phyloP scores from a whole-genome alignment of 2,113 vertebrate genomes.

The Channa maculata region DNA sequence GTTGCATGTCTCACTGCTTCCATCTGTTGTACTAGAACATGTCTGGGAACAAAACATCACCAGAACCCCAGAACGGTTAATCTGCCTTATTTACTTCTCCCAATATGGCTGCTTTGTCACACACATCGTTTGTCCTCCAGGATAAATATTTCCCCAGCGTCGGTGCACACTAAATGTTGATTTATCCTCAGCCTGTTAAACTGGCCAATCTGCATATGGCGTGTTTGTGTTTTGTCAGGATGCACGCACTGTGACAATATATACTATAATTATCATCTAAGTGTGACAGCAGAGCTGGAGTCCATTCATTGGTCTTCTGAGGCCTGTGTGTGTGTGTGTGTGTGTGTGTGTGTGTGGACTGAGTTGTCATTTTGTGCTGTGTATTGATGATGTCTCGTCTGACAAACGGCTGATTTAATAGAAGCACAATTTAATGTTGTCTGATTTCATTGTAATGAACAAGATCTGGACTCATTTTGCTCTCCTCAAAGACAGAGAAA shows the following conservation, averaged over 20 bases:
- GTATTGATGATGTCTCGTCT: conserved; percentile 36
- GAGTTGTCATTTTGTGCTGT: conserved; percentile 34
- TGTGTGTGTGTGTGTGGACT: conserved; percentile 13
- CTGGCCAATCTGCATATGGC: conserved; percentile 76
- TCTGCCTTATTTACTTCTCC: conserved; percentile 80
- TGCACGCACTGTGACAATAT: conserved; percentile 71
- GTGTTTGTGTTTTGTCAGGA: conserved; percentile 74
- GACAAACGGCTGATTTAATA: conserved; percentile 60
- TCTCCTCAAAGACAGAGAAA: conserved; percentile 49
- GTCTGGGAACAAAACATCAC: conserved; percentile 72
- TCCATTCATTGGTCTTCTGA: conserved; percentile 46
- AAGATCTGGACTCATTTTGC: conserved; percentile 55
- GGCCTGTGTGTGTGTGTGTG: conserved; percentile 21
- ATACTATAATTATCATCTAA: conserved; percentile 72
- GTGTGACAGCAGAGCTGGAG: conserved; percentile 63
- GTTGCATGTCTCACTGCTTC: conserved; percentile 78
- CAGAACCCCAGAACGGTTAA: conserved; percentile 75
- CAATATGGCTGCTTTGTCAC: conserved; percentile 78
- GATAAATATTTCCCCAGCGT: conserved; percentile 78
- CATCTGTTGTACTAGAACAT: conserved; percentile 79
- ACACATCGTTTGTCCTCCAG: conserved; percentile 74
- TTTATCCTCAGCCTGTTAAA: conserved; percentile 79
- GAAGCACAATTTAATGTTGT: conserved; percentile 56
- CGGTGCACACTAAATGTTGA: conserved; percentile 75
- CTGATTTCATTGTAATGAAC: conserved; percentile 66